These are phyloP conservation scores for Dusona sp. DNA, from an alignment of 2,888 invertebrate genomes.

Conservation along the genomic window DNA sequence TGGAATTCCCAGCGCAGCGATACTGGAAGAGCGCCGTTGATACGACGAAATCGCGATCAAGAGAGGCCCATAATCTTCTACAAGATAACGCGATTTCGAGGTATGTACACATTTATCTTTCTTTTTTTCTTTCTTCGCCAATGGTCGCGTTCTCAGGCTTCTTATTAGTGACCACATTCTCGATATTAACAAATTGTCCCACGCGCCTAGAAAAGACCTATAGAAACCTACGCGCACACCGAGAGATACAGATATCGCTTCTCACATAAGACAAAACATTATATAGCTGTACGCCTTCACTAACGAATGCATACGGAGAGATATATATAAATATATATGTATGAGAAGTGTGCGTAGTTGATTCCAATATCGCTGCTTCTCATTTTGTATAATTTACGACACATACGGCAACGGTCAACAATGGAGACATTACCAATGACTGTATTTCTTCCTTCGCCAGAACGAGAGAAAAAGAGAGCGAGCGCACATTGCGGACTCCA, in stretches of 20 bases:
- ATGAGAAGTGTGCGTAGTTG: too few relatives aligned
- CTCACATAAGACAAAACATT: too few relatives aligned
- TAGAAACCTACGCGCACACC: too few relatives aligned
- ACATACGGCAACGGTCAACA: conserved; percentile 68
- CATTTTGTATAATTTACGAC: too few relatives aligned
- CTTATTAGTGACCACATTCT: not conserved
- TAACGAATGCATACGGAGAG: not conserved
- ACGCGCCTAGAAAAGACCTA: not conserved
- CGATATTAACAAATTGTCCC: not conserved
- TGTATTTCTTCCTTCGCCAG: conserved; percentile 68
- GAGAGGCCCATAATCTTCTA: conserved; percentile 23
- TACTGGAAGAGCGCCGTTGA: conserved; percentile 30
- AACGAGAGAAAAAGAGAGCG: not conserved
- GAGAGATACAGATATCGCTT: too few relatives aligned
- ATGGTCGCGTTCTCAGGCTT: not conserved
- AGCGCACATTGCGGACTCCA: conserved; percentile 55
- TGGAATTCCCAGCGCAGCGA: conserved; percentile 40
- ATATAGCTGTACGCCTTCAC: not conserved
- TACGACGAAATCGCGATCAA: conserved; percentile 33
- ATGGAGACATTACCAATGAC: conserved; percentile 77
- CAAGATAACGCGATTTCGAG: conserved; percentile 27
- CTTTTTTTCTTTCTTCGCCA: not conserved
- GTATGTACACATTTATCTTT: conserved; percentile 1
- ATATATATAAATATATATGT: too few relatives aligned
- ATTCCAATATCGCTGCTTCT: too few relatives aligned